Percentiles rank a stretch among this genome's conserved stretches.
Evolutionary conservation across 1,140 invertebrate genomes (phyloP).

Genomic region (Phymorhynchus buccinoides): DNA sequence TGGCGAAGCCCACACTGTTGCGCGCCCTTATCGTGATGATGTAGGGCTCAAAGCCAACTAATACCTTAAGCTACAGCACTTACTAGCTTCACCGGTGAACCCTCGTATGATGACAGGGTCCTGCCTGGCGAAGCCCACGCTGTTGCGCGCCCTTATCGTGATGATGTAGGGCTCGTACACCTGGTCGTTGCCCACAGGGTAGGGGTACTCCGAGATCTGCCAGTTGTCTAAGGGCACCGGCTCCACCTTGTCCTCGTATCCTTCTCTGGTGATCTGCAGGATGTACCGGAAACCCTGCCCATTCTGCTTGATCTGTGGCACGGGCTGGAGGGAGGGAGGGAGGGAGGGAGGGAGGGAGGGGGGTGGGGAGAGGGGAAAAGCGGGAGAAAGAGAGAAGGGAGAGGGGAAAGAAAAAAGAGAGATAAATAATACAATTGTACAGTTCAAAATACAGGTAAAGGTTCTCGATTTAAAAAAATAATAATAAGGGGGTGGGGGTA

Average conservation of each 20-base stretch:
- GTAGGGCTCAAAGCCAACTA: too few relatives aligned
- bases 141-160: conserved; percentile 93
- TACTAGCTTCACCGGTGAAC: conserved; percentile 91
- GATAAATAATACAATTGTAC: too few relatives aligned
- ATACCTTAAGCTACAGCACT: conserved; percentile 38
- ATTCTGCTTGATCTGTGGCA: conserved; percentile 97
- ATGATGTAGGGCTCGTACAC: conserved; percentile 93
- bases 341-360: too few relatives aligned
- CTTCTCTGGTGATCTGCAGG: conserved; percentile 85
- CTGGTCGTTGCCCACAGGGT: background rate
- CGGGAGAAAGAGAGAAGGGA: too few relatives aligned
- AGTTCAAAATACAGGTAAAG: too few relatives aligned
- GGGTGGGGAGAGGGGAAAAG: too few relatives aligned
- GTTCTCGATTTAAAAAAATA: too few relatives aligned
- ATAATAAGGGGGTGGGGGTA: too few relatives aligned
- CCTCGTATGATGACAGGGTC: conserved; percentile 83
- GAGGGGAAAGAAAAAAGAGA: too few relatives aligned
- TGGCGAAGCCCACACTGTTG: conserved; percentile 90
- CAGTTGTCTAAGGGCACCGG: conserved; percentile 56
- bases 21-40: conserved; percentile 92
- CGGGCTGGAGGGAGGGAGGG: conserved; percentile 79
- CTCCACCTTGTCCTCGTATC: conserved; percentile 12
- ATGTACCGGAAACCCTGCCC: conserved; percentile 93
- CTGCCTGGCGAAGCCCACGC: conserved; percentile 87
- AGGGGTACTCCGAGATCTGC: conserved; percentile 45